phyloP scores from a whole-genome alignment of 2,113 vertebrate genomes.

The Vanacampus margaritifer region DNA sequence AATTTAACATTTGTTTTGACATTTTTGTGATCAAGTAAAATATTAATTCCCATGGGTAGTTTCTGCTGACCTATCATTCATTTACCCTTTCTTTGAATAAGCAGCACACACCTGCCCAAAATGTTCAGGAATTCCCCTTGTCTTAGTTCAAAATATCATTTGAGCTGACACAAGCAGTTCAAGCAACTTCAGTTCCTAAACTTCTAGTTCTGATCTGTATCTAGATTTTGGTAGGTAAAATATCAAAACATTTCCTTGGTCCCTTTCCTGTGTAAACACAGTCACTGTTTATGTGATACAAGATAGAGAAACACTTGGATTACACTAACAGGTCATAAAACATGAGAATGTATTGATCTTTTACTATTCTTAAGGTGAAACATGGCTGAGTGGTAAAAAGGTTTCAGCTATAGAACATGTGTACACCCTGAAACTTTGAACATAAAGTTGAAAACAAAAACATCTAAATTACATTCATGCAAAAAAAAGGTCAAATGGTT shows the following conservation, averaged over 20 bases:
- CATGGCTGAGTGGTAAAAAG: constrained; percentile 25
- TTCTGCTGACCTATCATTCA: background rate
- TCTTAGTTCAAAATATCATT: background rate
- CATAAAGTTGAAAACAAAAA: background rate
- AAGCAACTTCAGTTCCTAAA: background rate
- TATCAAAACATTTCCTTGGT: constrained; percentile 9
- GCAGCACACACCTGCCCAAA: constrained; percentile 16
- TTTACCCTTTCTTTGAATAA: constrained; percentile 16
- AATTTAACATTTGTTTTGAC: background rate
- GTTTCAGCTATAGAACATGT: constrained; percentile 7
- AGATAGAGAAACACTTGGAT: constrained; percentile 6
- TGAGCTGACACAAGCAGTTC: constrained; percentile 4
- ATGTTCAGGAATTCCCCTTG: constrained; percentile 29
- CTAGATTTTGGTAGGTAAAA: background rate
- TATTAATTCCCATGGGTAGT: background rate
- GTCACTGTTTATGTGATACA: constrained; percentile 19
- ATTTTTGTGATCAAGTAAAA: constrained; percentile 1
- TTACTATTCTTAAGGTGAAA: constrained; percentile 24
- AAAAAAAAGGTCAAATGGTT: background rate
- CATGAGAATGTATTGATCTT: constrained; percentile 3
- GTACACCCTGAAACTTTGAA: background rate
- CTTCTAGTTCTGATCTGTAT: background rate
- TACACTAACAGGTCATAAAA: constrained; percentile 44
- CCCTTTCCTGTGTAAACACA: constrained; percentile 11
- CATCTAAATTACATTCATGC: background rate